Conservation (phyloP, 1,140 invertebrate species). For the Drosophila gunungcola region DNA sequence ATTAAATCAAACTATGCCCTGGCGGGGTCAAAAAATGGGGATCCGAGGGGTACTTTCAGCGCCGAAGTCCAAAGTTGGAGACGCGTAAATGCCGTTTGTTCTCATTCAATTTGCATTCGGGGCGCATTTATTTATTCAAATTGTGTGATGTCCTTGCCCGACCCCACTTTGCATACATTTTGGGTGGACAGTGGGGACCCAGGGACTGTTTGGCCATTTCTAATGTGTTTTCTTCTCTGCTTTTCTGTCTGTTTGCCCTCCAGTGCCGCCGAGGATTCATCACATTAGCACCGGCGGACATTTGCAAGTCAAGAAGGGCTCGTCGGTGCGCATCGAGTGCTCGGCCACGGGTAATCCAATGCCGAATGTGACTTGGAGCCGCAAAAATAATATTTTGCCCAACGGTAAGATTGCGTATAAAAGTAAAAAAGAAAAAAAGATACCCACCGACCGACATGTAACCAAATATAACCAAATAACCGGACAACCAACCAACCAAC, state of each 20-base stretch:
- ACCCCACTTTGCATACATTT: slow-evolving; percentile 76
- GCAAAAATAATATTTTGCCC: slow-evolving; percentile 88
- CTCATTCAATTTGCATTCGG: slow-evolving; percentile 81
- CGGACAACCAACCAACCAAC: neutral
- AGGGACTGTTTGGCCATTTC: slow-evolving; percentile 55
- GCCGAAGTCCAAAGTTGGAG: slow-evolving; percentile 26
- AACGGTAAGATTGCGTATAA: slow-evolving; percentile 86
- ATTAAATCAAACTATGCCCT: slow-evolving; percentile 75
- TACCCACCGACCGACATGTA: slow-evolving; percentile 15
- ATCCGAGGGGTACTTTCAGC: slow-evolving; percentile 5
- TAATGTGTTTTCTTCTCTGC: slow-evolving; percentile 62
- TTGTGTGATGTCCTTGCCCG: slow-evolving; percentile 64
- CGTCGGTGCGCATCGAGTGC: slow-evolving; percentile 88
- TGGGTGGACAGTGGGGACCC: slow-evolving; percentile 32
- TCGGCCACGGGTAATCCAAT: slow-evolving; percentile 88
- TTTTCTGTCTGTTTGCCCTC: slow-evolving; percentile 43
- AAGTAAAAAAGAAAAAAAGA: slow-evolving; percentile 40
- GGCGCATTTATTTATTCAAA: slow-evolving; percentile 81
- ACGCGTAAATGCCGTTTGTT: slow-evolving; percentile 75
- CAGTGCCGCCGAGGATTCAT: slow-evolving; percentile 87
- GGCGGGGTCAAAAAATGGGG: slow-evolving; percentile 3
- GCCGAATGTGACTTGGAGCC: slow-evolving; percentile 88
- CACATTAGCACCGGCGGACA: slow-evolving; percentile 87
- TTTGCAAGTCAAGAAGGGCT: slow-evolving; percentile 88
- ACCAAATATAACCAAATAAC: neutral